Evolutionary conservation across 2,888 invertebrate genomes (phyloP).

Genomic region (Tipula helvola): DNA sequence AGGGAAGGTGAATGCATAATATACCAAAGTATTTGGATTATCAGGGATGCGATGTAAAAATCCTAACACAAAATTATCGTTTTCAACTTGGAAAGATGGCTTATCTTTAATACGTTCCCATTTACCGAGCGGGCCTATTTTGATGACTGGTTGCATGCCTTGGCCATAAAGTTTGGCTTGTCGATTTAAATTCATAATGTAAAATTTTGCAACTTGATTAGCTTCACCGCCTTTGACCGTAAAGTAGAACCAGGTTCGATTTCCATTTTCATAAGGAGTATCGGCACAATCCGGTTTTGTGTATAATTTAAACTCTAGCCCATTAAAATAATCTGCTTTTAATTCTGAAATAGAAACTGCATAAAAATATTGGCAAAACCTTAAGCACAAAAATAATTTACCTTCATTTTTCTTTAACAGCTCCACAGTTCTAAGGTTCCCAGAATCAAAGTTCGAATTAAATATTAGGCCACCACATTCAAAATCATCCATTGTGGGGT

Average conservation of each 20-base stretch:
- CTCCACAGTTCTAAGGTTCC: slow-evolving; percentile 75
- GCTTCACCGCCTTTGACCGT: slow-evolving; percentile 49
- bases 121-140: slow-evolving; percentile 60
- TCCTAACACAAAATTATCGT: slow-evolving; percentile 60
- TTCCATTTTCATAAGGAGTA: slow-evolving; percentile 77
- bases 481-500: slow-evolving; percentile 28
- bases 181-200: slow-evolving; percentile 76
- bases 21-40: slow-evolving; percentile 57
- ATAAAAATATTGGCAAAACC: no score
- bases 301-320: slow-evolving; percentile 82
- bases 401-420: slow-evolving; percentile 48
- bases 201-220: slow-evolving; percentile 54
- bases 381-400: slow-evolving; percentile 23
- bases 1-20: slow-evolving; percentile 87
- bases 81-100: slow-evolving; percentile 49
- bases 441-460: slow-evolving; percentile 81
- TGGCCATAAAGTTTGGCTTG: slow-evolving; percentile 85
- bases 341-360: neutral
- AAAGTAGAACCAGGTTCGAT: slow-evolving; percentile 89
- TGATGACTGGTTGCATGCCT: slow-evolving; percentile 76
- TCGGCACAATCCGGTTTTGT: slow-evolving; percentile 80
- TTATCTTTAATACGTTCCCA: slow-evolving; percentile 78
- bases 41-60: slow-evolving; percentile 61
- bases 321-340: slow-evolving; percentile 12
- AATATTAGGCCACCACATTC: slow-evolving; percentile 66